Conservation (phyloP, 2,113 vertebrate genomes). For the Pungitius pungitius region DNA sequence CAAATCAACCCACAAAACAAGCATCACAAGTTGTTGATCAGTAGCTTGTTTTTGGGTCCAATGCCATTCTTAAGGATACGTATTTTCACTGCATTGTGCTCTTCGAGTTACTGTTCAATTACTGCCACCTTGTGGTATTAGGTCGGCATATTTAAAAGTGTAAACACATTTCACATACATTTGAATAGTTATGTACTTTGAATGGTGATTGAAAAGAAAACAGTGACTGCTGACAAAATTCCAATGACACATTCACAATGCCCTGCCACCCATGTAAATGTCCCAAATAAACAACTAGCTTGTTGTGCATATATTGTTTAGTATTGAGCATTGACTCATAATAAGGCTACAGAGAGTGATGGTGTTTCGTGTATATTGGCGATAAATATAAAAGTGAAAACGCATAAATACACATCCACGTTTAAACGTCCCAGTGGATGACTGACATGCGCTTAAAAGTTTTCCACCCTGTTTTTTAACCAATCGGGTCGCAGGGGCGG, state of each 20-base stretch:
- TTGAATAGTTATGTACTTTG: background rate
- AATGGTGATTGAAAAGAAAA: background rate
- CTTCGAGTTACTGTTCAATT: conserved; percentile 29
- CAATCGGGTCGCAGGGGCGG: conserved; percentile 72
- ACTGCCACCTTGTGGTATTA: conserved; percentile 66
- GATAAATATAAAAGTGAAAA: background rate
- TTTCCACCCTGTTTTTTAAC: conserved; percentile 61
- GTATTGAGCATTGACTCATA: background rate
- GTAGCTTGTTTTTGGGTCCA: background rate
- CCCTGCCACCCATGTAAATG: background rate
- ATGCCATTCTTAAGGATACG: conserved; percentile 6
- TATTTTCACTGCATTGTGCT: background rate
- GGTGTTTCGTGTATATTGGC: background rate
- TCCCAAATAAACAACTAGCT: background rate
- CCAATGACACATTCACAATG: background rate
- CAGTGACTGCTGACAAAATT: background rate
- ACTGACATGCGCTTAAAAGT: conserved; percentile 56
- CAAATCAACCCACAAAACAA: background rate
- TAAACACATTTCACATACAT: background rate
- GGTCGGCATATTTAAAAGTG: background rate
- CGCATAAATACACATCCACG: background rate
- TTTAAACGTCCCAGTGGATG: conserved; percentile 8
- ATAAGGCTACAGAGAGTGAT: background rate
- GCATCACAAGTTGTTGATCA: background rate
- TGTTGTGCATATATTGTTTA: background rate